Percentiles rank a stretch among this genome's conserved stretches.
phyloP scores from a whole-genome alignment of 2,888 invertebrate genomes.

The Azorinus chamasolen region DNA sequence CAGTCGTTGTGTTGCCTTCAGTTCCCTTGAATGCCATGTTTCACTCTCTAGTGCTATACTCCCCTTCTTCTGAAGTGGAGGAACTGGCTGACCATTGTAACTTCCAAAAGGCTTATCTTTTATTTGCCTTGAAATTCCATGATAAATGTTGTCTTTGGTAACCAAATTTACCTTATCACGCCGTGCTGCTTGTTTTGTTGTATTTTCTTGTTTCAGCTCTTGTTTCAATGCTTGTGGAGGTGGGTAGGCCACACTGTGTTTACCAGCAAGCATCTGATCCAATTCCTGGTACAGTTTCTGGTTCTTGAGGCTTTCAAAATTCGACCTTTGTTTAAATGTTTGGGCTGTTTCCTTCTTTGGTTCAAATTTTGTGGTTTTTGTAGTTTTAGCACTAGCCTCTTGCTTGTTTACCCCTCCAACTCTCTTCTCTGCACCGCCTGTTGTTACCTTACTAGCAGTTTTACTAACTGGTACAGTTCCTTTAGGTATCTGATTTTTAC shows the following conservation, averaged over 20 bases:
- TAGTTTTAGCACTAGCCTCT: constrained; percentile 2
- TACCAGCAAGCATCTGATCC: constrained; percentile 52
- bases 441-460: constrained; percentile 21
- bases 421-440: constrained; percentile 16
- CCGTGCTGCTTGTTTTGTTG: constrained; percentile 11
- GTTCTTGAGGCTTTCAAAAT: constrained; percentile 48
- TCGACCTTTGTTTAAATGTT: constrained; percentile 47
- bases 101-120: constrained; percentile 12
- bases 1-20: constrained; percentile 38
- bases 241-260: constrained; percentile 7
- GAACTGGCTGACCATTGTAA: constrained; percentile 6
- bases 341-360: neutral
- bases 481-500: constrained; percentile 8
- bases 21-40: constrained; percentile 41
- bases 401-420: constrained; percentile 9
- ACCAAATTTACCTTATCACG: constrained; percentile 23
- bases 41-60: constrained; percentile 25
- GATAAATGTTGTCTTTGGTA: constrained; percentile 39
- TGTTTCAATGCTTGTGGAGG: neutral
- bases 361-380: constrained; percentile 18
- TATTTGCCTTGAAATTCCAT: constrained; percentile 22
- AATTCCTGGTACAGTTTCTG: constrained; percentile 56
- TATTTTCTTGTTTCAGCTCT: constrained; percentile 9
- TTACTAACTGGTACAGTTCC: constrained; percentile 21
- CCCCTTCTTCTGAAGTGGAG: constrained; percentile 25